Conservation (phyloP, 2,797 vertebrate genomes). For the Ispidina lecontei region DNA sequence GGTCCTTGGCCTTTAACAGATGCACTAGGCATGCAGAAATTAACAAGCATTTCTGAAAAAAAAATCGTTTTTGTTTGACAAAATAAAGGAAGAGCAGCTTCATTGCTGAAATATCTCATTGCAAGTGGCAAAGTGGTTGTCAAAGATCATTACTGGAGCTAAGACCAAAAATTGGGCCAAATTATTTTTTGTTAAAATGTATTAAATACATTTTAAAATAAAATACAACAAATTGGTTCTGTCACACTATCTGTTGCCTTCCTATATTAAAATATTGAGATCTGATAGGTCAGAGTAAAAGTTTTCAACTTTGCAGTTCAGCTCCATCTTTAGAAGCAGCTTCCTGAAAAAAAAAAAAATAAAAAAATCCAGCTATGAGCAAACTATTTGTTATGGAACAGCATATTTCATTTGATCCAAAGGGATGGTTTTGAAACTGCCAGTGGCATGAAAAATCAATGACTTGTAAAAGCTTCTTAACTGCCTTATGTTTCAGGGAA, state of each 20-base stretch:
- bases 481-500: neutral
- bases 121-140: neutral
- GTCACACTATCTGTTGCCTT: neutral
- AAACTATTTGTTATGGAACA: neutral
- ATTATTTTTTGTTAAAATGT: neutral
- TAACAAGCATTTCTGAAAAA: neutral
- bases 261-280: neutral
- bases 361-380: neutral
- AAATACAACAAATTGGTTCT: too few relatives aligned
- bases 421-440: neutral
- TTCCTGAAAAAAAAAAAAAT: neutral
- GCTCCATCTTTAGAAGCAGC: neutral
- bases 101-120: neutral
- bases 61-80: neutral
- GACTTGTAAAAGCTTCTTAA: constrained; percentile 1
- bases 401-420: neutral
- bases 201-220: neutral
- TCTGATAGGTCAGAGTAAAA: neutral
- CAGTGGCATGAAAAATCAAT: neutral
- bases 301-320: neutral
- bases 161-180: neutral
- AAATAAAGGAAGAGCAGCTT: neutral
- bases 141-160: neutral
- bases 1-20: neutral
- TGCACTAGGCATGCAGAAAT: neutral